phyloP scores from a whole-genome alignment of 2,888 invertebrate species.

The Dicyrtoma fusca region DNA sequence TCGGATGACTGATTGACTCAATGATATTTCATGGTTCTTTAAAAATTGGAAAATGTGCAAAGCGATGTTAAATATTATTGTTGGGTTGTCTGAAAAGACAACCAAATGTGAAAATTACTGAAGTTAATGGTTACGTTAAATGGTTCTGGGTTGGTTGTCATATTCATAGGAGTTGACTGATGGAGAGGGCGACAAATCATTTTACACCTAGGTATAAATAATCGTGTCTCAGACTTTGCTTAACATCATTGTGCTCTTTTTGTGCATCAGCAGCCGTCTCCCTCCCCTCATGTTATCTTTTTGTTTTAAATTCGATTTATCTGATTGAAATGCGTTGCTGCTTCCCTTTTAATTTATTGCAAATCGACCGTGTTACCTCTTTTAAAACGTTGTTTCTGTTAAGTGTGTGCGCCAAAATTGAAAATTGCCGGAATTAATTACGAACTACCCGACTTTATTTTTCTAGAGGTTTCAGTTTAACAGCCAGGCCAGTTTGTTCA shows the following conservation, averaged over 20 bases:
- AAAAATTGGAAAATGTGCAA: background rate
- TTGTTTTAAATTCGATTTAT: background rate
- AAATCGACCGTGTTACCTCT: no score
- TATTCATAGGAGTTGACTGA: constrained; percentile 25
- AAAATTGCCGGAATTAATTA: no score
- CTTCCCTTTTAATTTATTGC: no score
- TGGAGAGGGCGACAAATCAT: constrained; percentile 29
- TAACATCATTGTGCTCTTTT: constrained; percentile 20
- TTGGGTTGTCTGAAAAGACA: no score
- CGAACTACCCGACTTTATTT: no score
- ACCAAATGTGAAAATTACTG: no score
- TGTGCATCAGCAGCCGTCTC: constrained; percentile 9
- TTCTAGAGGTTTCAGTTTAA: no score
- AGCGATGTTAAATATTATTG: no score
- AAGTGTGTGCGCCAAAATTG: no score
- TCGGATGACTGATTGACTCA: background rate
- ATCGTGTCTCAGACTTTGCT: constrained; percentile 22
- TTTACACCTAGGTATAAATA: constrained; percentile 23
- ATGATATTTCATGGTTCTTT: background rate
- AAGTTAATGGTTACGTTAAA: background rate
- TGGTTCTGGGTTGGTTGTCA: constrained; percentile 17
- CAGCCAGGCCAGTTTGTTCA: no score
- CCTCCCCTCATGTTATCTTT: background rate
- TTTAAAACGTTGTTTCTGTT: no score
- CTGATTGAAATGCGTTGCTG: background rate